These are phyloP conservation scores for Pipistrellus kuhlii DNA, from an alignment of 2,797 vertebrate genomes.

Conservation along the genomic window DNA sequence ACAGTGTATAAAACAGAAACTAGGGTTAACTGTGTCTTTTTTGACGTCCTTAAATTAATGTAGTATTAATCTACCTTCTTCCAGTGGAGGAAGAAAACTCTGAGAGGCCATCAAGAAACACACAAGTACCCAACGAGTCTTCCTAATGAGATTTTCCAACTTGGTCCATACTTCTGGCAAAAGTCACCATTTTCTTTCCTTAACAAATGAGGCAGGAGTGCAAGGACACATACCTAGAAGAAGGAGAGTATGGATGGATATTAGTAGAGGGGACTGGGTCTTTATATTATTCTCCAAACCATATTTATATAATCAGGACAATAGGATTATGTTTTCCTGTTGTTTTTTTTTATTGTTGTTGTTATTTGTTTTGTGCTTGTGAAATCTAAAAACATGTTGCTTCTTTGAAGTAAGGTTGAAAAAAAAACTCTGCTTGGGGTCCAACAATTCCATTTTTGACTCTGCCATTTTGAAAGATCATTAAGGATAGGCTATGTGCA, in stretches of 20 bases:
- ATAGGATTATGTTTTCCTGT: neutral
- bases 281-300: neutral
- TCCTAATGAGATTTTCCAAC: neutral
- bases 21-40: neutral
- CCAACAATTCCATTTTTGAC: neutral
- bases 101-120: neutral
- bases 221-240: neutral
- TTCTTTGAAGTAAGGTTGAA: neutral
- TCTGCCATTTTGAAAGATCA: neutral
- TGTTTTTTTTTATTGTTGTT: no score
- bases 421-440: neutral
- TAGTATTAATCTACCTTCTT: neutral
- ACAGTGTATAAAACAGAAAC: neutral
- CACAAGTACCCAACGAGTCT: neutral
- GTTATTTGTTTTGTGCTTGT: neutral
- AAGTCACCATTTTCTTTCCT: neutral
- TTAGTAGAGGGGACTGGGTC: fast-evolving
- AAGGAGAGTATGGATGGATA: neutral
- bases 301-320: neutral
- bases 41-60: neutral
- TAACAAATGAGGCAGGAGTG: neutral
- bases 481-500: neutral
- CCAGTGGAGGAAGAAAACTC: neutral
- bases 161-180: neutral
- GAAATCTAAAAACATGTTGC: neutral